A percentile compares a stretch with the other conserved stretches of the same genome.
Conservation (phyloP, 2,113 vertebrate species). For the Scolopax mira region DNA sequence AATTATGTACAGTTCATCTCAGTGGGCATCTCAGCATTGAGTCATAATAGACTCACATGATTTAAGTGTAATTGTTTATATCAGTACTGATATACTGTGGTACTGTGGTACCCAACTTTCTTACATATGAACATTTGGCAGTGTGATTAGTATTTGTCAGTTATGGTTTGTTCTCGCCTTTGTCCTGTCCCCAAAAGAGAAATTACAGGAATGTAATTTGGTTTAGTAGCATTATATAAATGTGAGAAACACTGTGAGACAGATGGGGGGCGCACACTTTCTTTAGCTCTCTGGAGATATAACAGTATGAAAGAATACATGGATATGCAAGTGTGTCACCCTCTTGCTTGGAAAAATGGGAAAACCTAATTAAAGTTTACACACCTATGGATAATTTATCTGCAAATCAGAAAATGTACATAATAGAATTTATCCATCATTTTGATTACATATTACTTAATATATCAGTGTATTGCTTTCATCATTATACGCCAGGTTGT, state of each 20-base stretch:
- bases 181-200: not conserved
- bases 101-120: not conserved
- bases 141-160: not conserved
- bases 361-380: not conserved
- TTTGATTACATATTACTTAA: not conserved
- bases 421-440: not conserved
- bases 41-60: not conserved
- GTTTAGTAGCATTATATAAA: not conserved
- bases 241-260: not conserved
- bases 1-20: not conserved
- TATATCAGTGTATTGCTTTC: not conserved
- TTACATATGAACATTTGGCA: not conserved
- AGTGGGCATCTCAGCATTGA: not conserved
- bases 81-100: too few relatives aligned
- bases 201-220: not conserved
- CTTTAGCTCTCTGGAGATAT: not conserved
- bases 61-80: not conserved
- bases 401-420: not conserved
- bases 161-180: not conserved
- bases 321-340: not conserved
- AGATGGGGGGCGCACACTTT: accelerated
- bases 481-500: not conserved
- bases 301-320: not conserved
- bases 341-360: not conserved
- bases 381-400: not conserved